These are phyloP conservation scores for Sanderia malayensis DNA, from an alignment of 30 jellyfish, hydroid and myxozoan genomes.

Conservation along the genomic window DNA sequence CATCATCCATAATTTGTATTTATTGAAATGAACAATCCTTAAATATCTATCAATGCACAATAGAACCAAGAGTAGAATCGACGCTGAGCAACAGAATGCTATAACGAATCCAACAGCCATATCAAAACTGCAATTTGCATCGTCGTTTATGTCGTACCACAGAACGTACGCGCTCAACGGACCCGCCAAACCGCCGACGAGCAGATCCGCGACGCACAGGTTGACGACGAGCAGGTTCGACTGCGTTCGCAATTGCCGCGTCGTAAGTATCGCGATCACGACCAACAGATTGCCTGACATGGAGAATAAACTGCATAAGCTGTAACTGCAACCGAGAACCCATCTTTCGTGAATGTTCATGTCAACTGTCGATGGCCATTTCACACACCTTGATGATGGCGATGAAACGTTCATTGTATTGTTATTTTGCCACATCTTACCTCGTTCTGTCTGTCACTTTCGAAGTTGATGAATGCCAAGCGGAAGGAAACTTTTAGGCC, in stretches of 20 bases:
- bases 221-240: constrained; percentile 28
- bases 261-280: not conserved
- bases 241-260: constrained; percentile 11
- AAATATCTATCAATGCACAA: constrained; percentile 37
- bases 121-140: constrained; percentile 20
- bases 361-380: constrained; percentile 30
- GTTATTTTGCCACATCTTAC: no score
- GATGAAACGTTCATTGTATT: no score
- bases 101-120: constrained; percentile 16
- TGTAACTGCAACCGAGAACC: constrained; percentile 38
- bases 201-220: constrained; percentile 33
- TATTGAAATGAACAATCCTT: constrained; percentile 20
- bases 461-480: no score
- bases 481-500: no score
- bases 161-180: constrained; percentile 32
- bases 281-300: constrained; percentile 22
- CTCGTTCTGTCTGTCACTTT: no score
- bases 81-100: constrained; percentile 37
- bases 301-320: constrained; percentile 5
- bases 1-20: constrained; percentile 9
- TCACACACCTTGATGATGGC: constrained; percentile 33
- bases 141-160: constrained; percentile 24
- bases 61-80: constrained; percentile 11
- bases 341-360: constrained; percentile 5
- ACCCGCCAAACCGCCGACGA: constrained; percentile 26